phyloP scores from a whole-genome alignment of 2,113 vertebrate species.

The Seriola rivoliana region DNA sequence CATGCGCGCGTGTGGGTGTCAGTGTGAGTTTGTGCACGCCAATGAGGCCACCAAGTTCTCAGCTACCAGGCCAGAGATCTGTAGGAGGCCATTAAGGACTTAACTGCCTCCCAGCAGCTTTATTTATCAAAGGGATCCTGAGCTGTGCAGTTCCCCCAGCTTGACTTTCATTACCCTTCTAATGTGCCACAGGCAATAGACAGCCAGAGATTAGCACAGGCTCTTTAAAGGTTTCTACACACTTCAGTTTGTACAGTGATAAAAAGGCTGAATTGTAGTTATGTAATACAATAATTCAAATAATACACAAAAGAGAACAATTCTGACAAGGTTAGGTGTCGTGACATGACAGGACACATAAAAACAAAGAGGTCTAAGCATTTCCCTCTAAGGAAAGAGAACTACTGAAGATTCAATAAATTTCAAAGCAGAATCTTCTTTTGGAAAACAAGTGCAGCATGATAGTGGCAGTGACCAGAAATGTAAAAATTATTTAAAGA shows the following conservation, averaged over 20 bases:
- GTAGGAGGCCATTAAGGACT: slow-evolving; percentile 68
- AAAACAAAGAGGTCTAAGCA: not conserved
- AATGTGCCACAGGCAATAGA: slow-evolving; percentile 67
- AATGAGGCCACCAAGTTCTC: slow-evolving; percentile 57
- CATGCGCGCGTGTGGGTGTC: slow-evolving; percentile 9
- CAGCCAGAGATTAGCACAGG: slow-evolving; percentile 63
- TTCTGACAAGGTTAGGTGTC: slow-evolving; percentile 10
- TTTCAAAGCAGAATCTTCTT: not conserved
- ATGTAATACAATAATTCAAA: slow-evolving; percentile 29
- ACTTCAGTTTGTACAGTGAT: slow-evolving; percentile 48
- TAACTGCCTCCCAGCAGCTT: slow-evolving; percentile 72
- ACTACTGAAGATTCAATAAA: not conserved
- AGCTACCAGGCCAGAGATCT: slow-evolving; percentile 57
- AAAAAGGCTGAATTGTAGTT: slow-evolving; percentile 36
- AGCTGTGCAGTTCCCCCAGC: slow-evolving; percentile 55
- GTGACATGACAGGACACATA: not conserved
- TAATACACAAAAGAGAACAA: slow-evolving; percentile 11
- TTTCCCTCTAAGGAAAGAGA: not conserved
- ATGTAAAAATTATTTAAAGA: not conserved
- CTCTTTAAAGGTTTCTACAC: slow-evolving; percentile 58
- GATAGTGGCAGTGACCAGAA: not conserved
- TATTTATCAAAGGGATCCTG: slow-evolving; percentile 76
- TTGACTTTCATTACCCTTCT: slow-evolving; percentile 73
- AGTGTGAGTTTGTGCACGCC: slow-evolving; percentile 29
- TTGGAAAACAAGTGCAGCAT: not conserved